Evolutionary conservation across 2,888 invertebrate species (phyloP), one percentile per base, ranked within the genome.

Genomic region (Andrena hattorfiana): DNA sequence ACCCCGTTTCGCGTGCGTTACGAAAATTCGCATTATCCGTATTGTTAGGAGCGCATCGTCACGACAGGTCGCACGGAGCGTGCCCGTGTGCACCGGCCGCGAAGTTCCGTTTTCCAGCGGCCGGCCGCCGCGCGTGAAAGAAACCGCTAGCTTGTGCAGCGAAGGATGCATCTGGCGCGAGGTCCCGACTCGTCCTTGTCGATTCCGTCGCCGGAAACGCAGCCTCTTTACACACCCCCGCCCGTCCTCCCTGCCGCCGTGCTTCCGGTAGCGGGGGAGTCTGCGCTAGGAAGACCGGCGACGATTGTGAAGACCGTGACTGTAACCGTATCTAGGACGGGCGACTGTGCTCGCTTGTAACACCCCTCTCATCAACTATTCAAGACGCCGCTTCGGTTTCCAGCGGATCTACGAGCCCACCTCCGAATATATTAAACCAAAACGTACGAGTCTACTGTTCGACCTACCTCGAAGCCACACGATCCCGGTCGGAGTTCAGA

Each of bases 141-240:
- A 89, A 89, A 89, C 81, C 87, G 86, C 85, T 80, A 85, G 87
- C 86, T 89, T 91, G 92, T 90, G 91, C 92, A 93, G 88, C 92
- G 91, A 91, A 93, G 93, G 93, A 93, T 93, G 93, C 93, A 93
- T 93, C 91, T 92, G 86, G 93, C 93, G 93, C 93, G 93, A 93
- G 93, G 93, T 91, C 93, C 89, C 89, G 85, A 42, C 71, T 82
- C 88, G 93, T 93, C 93, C 93, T 93, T 93, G 92, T 79, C 90
- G 86, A 89, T 89, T 86, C 88, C 86, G 87, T 83, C 91, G 86
- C 87, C 92, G 93, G 92, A 92, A 92, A 91, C 90, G 88, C 89
- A 90, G 87, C 91, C 90, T 89, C 88, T 87, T 87, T 89, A 85
- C 75, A 78, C 78, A 75, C 87, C 88, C 78, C 81, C 84, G 81